Base-by-base conservation (phyloP, 2,797 vertebrate genomes). In the Pseudochaenichthys georgianus region DNA sequence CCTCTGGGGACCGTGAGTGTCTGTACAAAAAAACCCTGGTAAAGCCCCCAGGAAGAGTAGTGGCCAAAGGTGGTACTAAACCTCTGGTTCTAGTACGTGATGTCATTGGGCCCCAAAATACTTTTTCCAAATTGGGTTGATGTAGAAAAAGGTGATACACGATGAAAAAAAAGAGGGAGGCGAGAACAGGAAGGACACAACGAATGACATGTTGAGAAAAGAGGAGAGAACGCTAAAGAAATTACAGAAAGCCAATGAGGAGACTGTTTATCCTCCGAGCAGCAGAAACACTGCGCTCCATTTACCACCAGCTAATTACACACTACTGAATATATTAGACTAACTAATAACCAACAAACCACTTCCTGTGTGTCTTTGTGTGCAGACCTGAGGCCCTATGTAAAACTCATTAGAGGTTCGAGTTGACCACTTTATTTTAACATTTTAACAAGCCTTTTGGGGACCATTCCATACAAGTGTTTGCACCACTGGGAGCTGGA, bases 281-380 rank as follows among this genome's bases (percentile, higher is more conserved):
- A 64, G 70, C 77, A 79, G 73, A 58, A 85, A 74, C 74, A 58
- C 67, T 17, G 52, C 16, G 83, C 87, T 89, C 80, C 87, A 90
- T 91, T 89, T 89, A 90, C 71, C 79, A 85, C 59, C 77, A 70
- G 86, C 80, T 92, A 91, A 93, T 90, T 91, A 88, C 78, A 80
- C 87, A 74, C 77, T 60, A 81, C 82, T 86, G 88, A 88, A 92
- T 82, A 86, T 78, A 92, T 93, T 89, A 91, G 70, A 73, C 80
- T 81, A 88, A 83, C 82, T 89, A 88, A 86, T 86, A 90, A 91
- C 78, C 87, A 86, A 63, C 71, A 75, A 67, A 70, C 64, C 67
- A 34, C 48, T 77, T 64, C 21, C n/a, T 54, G 54, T 42, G 63
- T 73, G 79, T 59, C 53, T 66, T 65, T 77, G 66, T 38, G 62